Conservation (phyloP, 1,140 invertebrate species). For the Trichonephila clavata region DNA sequence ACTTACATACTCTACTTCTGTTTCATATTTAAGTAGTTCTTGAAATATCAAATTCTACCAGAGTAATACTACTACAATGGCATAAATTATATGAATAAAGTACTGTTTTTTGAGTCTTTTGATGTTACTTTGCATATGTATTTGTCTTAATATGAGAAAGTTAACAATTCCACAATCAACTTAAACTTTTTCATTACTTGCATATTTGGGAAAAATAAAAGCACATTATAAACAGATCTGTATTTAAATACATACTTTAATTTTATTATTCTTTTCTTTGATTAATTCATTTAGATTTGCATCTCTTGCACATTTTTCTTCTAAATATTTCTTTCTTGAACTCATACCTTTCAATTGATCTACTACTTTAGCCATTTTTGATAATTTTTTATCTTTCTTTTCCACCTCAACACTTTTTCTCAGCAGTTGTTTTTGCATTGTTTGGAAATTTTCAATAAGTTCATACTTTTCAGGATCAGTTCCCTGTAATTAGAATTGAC, state of each 20-base stretch:
- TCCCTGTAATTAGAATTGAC: conserved; percentile 30
- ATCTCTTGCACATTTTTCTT: conserved; percentile 23
- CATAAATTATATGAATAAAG: no score
- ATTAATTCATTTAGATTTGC: conserved; percentile 13
- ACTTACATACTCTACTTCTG: no score
- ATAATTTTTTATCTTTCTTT: conserved; percentile 59
- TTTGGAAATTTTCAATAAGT: conserved; percentile 64
- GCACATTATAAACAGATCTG: not conserved
- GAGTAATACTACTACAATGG: no score
- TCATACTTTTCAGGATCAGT: conserved; percentile 72
- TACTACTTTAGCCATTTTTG: conserved; percentile 61
- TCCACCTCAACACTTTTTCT: conserved; percentile 47
- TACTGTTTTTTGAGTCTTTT: no score
- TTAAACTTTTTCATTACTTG: no score
- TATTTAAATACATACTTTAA: conserved; percentile 44
- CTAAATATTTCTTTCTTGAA: conserved; percentile 56
- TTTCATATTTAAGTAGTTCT: no score
- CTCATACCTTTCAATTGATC: conserved; percentile 52
- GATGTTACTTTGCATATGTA: no score
- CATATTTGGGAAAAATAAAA: no score
- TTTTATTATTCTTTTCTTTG: conserved; percentile 61
- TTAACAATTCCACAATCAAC: no score
- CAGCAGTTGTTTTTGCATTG: conserved; percentile 60
- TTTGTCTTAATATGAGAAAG: no score
- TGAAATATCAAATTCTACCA: no score